Percentiles rank a stretch among this genome's conserved stretches.
Evolutionary conservation across 1,140 invertebrate genomes (phyloP).

Genomic region (Zelostemma sp.): DNA sequence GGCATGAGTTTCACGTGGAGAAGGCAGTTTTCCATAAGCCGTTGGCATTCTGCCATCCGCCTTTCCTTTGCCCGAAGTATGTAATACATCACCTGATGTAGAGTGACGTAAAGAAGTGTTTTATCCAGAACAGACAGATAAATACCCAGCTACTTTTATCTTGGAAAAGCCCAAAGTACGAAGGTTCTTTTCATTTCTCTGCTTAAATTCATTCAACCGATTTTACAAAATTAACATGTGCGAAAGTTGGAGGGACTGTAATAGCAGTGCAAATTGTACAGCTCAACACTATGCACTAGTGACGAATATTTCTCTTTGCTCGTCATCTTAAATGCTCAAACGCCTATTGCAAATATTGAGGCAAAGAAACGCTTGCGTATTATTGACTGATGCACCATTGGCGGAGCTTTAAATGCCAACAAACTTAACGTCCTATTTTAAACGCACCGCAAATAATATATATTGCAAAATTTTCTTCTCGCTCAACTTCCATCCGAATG

Average conservation of each 20-base stretch:
- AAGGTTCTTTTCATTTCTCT: too few species aligned
- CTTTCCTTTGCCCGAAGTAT: conserved; percentile 27
- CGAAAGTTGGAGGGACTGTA: not conserved
- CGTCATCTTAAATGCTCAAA: conserved; percentile 10
- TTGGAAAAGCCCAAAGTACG: too few species aligned
- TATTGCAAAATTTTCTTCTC: conserved; percentile 21
- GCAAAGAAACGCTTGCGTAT: conserved; percentile 19
- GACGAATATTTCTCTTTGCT: conserved; percentile 11
- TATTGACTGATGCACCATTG: conserved; percentile 17
- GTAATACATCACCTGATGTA: conserved; percentile 17
- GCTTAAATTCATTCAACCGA: too few species aligned
- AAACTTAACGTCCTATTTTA: conserved; percentile 32
- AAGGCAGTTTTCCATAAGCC: conserved; percentile 38
- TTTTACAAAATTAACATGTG: conserved; percentile 1
- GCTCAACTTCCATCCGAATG: conserved; percentile 13
- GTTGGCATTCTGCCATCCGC: conserved; percentile 34
- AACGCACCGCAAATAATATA: conserved; percentile 24
- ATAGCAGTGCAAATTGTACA: not conserved
- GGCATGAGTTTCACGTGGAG: conserved; percentile 26
- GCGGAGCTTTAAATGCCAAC: conserved; percentile 14
- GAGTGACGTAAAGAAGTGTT: conserved; percentile 20
- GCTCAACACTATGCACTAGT: not conserved
- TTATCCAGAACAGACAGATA: not conserved
- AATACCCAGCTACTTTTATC: too few species aligned
- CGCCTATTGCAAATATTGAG: conserved; percentile 24